These are phyloP conservation scores for Meloidogyne floridensis DNA, from an alignment of 1,140 invertebrate genomes.

Conservation along the genomic window DNA sequence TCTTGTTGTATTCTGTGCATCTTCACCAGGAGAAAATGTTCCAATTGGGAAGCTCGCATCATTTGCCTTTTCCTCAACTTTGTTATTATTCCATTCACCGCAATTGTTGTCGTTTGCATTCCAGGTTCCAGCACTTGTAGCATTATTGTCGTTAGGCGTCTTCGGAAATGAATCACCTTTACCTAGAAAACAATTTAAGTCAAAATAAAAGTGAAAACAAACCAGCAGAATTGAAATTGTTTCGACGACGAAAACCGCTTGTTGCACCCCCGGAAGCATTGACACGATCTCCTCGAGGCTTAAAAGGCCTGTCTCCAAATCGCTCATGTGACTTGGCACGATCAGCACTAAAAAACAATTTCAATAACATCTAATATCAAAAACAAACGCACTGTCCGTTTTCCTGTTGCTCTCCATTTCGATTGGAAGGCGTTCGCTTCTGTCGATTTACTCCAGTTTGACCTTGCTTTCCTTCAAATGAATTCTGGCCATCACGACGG, in stretches of 20 bases:
- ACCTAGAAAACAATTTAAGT: too few relatives aligned
- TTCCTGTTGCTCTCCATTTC: not conserved
- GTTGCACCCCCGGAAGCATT: not conserved
- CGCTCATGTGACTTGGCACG: not conserved
- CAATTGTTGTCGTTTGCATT: not conserved
- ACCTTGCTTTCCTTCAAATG: not conserved
- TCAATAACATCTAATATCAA: not conserved
- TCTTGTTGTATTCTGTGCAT: not conserved
- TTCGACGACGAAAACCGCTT: not conserved
- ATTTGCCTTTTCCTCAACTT: not conserved
- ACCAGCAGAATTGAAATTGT: not conserved
- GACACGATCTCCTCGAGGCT: not conserved
- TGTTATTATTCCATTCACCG: slow-evolving; percentile 1
- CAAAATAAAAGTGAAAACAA: not conserved
- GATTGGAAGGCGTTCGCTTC: not conserved
- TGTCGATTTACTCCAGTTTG: not conserved
- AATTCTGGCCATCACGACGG: not conserved
- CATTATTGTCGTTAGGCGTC: not conserved
- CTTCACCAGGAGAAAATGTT: not conserved
- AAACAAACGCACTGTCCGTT: not conserved
- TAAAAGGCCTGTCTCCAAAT: not conserved
- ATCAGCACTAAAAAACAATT: not conserved
- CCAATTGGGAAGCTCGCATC: slow-evolving; percentile 11
- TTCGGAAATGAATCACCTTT: not conserved
- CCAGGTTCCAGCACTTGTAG: not conserved